A percentile compares a stretch with the other conserved stretches of the same genome.
Conservation (phyloP, 2,888 invertebrate species). For the Elaeidobius kamerunicus region DNA sequence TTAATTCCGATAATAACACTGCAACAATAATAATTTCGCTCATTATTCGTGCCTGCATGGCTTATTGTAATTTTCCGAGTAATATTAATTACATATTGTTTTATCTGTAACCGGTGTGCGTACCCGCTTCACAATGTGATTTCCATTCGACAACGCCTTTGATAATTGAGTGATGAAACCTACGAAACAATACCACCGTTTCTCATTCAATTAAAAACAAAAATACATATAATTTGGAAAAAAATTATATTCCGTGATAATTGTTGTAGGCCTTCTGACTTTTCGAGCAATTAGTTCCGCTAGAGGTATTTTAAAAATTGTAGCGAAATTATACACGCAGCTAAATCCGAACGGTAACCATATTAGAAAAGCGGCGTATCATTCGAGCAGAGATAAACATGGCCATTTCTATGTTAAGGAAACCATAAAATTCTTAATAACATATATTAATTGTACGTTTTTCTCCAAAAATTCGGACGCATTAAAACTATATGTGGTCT, state of each 20-base stretch:
- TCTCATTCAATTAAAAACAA: constrained; percentile 30
- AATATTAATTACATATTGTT: constrained; percentile 1
- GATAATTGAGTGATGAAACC: constrained; percentile 28
- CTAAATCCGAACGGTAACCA: constrained; percentile 21
- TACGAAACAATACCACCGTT: constrained; percentile 24
- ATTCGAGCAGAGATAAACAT: constrained; percentile 5
- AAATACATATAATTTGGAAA: constrained; percentile 28
- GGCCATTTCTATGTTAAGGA: constrained; percentile 13
- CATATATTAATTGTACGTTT: constrained; percentile 16
- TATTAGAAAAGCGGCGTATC: constrained; percentile 14
- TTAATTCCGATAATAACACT: background rate
- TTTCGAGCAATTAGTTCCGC: constrained; percentile 33
- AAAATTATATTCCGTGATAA: constrained; percentile 32
- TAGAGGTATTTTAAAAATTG: constrained; percentile 31
- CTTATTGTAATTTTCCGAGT: background rate
- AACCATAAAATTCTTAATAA: constrained; percentile 14
- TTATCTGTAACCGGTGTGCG: background rate
- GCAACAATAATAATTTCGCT: background rate
- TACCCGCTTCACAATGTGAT: background rate
- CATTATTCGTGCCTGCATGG: background rate
- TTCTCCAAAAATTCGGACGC: constrained; percentile 9
- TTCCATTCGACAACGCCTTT: constrained; percentile 26
- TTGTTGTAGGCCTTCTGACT: constrained; percentile 32
- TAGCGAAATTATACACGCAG: constrained; percentile 23
- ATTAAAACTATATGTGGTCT: constrained; percentile 6